These are phyloP conservation scores for Unio pictorum DNA, from an alignment of 2,888 invertebrate species.

Conservation along the genomic window DNA sequence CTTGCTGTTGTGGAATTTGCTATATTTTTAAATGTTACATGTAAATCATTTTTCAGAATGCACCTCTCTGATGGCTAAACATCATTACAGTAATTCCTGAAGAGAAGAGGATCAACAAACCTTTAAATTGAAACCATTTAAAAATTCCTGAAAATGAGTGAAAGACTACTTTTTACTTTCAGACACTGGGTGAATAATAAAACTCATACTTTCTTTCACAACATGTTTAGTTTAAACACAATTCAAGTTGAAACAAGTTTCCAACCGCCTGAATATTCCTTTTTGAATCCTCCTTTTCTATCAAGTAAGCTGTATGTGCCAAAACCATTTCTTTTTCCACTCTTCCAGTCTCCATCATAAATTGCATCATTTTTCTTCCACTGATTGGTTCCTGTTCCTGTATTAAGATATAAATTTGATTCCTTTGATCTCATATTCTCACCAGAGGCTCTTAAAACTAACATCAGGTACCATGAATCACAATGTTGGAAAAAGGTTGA, in stretches of 20 bases:
- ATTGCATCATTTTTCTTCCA: constrained; percentile 69
- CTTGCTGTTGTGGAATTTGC: too few relatives aligned
- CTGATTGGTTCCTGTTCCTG: constrained; percentile 70
- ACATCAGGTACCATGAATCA: neutral
- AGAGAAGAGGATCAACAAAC: too few relatives aligned
- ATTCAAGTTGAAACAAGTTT: constrained; percentile 33
- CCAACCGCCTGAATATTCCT: constrained; percentile 72
- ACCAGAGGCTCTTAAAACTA: neutral
- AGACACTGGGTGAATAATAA: too few relatives aligned
- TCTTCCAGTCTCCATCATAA: constrained; percentile 72
- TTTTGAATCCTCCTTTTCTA: constrained; percentile 60
- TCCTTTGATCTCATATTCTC: neutral
- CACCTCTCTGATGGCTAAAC: too few relatives aligned
- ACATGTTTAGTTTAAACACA: too few relatives aligned
- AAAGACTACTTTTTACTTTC: too few relatives aligned
- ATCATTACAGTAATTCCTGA: too few relatives aligned
- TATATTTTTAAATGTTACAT: too few relatives aligned
- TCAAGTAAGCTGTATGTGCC: constrained; percentile 70
- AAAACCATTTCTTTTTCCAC: constrained; percentile 70
- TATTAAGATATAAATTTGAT: constrained; percentile 1
- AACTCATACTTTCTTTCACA: too few relatives aligned
- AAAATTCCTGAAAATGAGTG: too few relatives aligned
- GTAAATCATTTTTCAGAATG: too few relatives aligned
- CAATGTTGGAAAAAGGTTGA: neutral
- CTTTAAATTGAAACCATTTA: too few relatives aligned